These are phyloP conservation scores for Tanypteryx hageni DNA, from an alignment of 2,888 invertebrate genomes.

Conservation along the genomic window DNA sequence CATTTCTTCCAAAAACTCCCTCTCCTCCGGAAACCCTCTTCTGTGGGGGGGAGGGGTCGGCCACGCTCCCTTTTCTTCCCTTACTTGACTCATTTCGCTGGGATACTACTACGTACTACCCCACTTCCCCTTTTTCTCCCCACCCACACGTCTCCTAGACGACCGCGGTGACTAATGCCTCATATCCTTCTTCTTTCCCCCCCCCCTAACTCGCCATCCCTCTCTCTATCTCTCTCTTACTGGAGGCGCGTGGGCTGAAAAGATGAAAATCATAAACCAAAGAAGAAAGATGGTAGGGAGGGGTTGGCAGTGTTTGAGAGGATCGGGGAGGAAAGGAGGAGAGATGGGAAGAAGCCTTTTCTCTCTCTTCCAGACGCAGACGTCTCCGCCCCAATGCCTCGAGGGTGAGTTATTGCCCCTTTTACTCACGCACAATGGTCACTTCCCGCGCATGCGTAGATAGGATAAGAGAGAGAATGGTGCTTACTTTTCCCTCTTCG, in stretches of 20 bases:
- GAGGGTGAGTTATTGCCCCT: constrained; percentile 20
- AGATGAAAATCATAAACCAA: constrained; percentile 38
- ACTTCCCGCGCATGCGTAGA: not conserved
- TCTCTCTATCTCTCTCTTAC: no score
- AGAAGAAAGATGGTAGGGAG: not conserved
- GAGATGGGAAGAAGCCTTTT: not conserved
- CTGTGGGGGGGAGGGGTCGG: no score
- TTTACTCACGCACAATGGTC: constrained; percentile 27
- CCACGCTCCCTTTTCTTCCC: no score
- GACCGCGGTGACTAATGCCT: constrained; percentile 38
- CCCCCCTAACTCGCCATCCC: not conserved
- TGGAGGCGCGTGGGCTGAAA: not conserved
- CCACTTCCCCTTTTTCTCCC: no score
- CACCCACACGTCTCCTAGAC: not conserved
- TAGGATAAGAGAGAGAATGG: not conserved
- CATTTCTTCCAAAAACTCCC: no score
- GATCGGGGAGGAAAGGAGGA: not conserved
- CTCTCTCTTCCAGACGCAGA: not conserved
- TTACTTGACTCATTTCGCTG: no score
- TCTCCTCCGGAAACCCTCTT: no score
- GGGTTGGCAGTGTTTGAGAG: not conserved
- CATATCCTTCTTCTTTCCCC: not conserved
- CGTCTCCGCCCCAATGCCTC: not conserved
- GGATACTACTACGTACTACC: no score
- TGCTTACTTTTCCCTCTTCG: not conserved